Conservation (phyloP, 2,113 vertebrate species). For the Corythornis cristatus region DNA sequence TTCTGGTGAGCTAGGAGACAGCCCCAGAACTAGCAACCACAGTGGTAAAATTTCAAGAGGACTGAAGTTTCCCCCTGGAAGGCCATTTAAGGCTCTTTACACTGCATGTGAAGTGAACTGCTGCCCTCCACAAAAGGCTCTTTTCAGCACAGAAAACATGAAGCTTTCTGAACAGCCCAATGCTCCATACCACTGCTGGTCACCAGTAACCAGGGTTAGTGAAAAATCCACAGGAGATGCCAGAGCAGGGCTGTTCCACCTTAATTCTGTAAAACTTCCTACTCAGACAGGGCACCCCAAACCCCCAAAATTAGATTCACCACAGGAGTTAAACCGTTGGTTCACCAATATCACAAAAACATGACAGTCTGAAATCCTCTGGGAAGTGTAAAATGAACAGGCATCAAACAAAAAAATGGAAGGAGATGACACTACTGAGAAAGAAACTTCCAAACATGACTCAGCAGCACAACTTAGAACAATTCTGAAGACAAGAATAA, state of each 20-base stretch:
- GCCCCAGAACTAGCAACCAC: background rate
- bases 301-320: background rate
- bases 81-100: background rate
- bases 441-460: background rate
- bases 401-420: background rate
- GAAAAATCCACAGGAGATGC: background rate
- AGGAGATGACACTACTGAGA: background rate
- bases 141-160: background rate
- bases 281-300: accelerated
- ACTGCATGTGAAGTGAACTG: background rate
- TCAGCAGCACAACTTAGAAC: background rate
- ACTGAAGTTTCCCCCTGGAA: background rate
- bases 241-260: background rate
- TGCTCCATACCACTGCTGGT: accelerated
- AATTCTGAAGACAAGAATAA: background rate
- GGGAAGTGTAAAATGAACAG: background rate
- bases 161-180: background rate
- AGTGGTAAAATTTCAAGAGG: background rate
- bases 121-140: accelerated
- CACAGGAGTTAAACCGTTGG: background rate
- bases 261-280: background rate
- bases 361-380: background rate
- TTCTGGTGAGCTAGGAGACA: background rate
- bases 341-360: background rate
- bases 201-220: background rate